These are phyloP conservation scores for Latheticus oryzae DNA, from an alignment of 2,888 invertebrate species.

Conservation along the genomic window DNA sequence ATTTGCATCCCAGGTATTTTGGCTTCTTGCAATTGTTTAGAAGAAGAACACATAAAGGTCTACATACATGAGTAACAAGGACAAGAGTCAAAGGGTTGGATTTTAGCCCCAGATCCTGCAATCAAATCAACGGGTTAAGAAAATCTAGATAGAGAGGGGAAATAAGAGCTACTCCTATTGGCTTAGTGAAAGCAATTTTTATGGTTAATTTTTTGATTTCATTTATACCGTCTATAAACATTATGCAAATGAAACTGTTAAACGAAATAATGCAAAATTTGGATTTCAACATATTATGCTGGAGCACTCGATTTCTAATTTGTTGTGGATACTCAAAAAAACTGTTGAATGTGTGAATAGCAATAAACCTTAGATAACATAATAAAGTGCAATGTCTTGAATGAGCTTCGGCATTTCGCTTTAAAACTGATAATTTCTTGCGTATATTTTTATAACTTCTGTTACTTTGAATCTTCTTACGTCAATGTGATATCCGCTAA, in stretches of 20 bases:
- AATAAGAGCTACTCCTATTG: conserved; percentile 14
- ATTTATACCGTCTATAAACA: conserved; percentile 15
- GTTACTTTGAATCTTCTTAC: conserved; percentile 11
- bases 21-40: not conserved
- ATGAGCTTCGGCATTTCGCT: no score
- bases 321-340: no score
- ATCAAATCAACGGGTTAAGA: conserved; percentile 36
- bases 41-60: not conserved
- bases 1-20: conserved; percentile 38
- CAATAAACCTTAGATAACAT: no score
- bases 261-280: conserved; percentile 18
- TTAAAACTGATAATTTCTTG: no score
- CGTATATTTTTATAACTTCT: no score
- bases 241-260: conserved; percentile 8
- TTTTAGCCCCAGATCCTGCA: conserved; percentile 16
- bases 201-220: conserved; percentile 5
- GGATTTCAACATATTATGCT: conserved; percentile 12
- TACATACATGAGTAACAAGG: conserved; percentile 12
- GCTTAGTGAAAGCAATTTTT: conserved; percentile 22
- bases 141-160: conserved; percentile 12
- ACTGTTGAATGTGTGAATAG: no score
- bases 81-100: conserved; percentile 38
- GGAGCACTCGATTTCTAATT: not conserved
- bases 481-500: conserved; percentile 8
- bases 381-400: no score